A percentile compares a stretch with the other conserved stretches of the same genome.
Conservation (phyloP, 2,888 invertebrate species). For the Synergus laeviventris region DNA sequence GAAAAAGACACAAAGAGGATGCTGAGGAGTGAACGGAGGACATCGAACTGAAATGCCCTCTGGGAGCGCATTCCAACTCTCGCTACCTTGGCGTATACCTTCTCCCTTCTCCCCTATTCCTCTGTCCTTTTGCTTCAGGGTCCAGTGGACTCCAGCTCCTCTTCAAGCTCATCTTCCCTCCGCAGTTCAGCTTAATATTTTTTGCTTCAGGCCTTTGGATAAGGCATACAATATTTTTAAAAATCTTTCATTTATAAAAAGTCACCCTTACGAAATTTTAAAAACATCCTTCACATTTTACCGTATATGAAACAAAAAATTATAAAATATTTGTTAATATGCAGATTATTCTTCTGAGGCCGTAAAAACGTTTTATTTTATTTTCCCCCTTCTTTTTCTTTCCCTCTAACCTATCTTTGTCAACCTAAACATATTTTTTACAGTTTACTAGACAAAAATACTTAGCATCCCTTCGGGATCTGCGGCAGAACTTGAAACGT, state of each 20-base stretch:
- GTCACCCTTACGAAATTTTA: not conserved
- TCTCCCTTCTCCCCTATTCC: conserved; percentile 46
- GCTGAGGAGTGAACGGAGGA: conserved; percentile 67
- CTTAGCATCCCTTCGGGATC: not conserved
- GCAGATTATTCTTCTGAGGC: not conserved
- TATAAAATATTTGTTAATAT: not conserved
- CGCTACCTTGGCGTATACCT: conserved; percentile 66
- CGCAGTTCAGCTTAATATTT: conserved; percentile 39
- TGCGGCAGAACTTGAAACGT: not conserved
- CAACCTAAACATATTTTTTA: not conserved
- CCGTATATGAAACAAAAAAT: not conserved
- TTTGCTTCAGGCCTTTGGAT: conserved; percentile 12
- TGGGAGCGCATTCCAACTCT: conserved; percentile 75
- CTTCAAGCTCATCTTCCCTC: conserved; percentile 39
- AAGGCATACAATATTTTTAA: not conserved
- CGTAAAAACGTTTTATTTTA: no score
- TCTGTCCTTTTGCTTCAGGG: conserved; percentile 42
- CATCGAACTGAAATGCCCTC: conserved; percentile 75
- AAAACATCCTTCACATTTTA: not conserved
- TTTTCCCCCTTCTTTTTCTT: conserved; percentile 11
- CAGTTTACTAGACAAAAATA: not conserved
- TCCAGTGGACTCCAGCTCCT: conserved; percentile 30
- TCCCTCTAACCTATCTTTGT: not conserved
- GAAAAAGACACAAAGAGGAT: conserved; percentile 21
- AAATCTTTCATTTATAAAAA: not conserved